A percentile compares a stretch with the other conserved stretches of the same genome.
Evolutionary conservation across 2,113 vertebrate genomes (phyloP).

Genomic region (Reinhardtius hippoglossoides): DNA sequence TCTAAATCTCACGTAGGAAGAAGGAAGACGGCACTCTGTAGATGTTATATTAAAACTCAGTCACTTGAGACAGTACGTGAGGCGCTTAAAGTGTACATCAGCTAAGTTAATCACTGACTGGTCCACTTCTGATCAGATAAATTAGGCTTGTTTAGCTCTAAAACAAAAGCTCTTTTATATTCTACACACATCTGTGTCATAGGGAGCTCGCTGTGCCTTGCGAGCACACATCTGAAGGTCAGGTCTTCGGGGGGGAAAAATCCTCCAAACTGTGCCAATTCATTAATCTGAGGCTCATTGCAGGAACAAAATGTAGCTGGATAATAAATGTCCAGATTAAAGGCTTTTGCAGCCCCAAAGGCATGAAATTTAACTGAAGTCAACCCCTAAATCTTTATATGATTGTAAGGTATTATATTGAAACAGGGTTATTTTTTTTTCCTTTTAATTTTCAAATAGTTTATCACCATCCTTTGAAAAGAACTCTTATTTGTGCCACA

Average conservation of each 20-base stretch:
- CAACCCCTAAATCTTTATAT: slow-evolving; percentile 35
- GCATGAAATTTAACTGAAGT: slow-evolving; percentile 58
- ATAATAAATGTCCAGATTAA: slow-evolving; percentile 73
- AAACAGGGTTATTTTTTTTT: not conserved
- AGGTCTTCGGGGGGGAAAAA: slow-evolving; percentile 66
- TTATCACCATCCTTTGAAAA: not conserved
- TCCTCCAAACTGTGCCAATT: slow-evolving; percentile 69
- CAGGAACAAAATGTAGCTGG: slow-evolving; percentile 67
- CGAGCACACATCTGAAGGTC: slow-evolving; percentile 70
- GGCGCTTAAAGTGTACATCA: not conserved
- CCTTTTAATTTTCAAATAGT: not conserved
- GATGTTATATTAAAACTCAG: not conserved
- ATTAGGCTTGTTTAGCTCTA: slow-evolving; percentile 29
- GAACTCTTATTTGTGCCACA: not conserved
- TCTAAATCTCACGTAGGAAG: not conserved
- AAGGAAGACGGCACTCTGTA: not conserved
- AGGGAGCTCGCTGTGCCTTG: slow-evolving; percentile 38
- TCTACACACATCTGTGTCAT: slow-evolving; percentile 34
- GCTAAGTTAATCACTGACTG: slow-evolving; percentile 4
- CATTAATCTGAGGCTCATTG: slow-evolving; percentile 71
- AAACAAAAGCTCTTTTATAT: slow-evolving; percentile 36
- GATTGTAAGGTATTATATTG: slow-evolving; percentile 29
- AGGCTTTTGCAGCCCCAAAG: slow-evolving; percentile 53
- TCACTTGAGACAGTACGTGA: not conserved
- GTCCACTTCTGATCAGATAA: slow-evolving; percentile 1